These are phyloP conservation scores for Loriculus beryllinus DNA, from an alignment of 2,797 vertebrate species.

Conservation along the genomic window DNA sequence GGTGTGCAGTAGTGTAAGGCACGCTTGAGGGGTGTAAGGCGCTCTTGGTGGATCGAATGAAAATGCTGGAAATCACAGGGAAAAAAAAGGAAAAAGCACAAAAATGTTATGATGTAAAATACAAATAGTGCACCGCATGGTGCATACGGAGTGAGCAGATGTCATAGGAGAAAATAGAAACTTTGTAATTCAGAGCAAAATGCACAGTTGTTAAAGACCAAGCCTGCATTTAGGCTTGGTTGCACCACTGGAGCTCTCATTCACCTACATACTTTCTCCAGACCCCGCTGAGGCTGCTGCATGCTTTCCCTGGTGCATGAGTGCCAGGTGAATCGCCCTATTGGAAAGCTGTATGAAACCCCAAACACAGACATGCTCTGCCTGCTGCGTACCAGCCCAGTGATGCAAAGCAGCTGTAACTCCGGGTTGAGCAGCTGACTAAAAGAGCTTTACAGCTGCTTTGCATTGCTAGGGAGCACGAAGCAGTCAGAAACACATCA, in stretches of 20 bases:
- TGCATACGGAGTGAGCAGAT: background rate
- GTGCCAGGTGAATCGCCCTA: background rate
- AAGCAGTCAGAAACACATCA: background rate
- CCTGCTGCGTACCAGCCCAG: background rate
- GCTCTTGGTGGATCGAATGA: background rate
- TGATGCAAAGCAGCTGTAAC: conserved; percentile 24
- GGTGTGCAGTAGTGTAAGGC: fast-evolving
- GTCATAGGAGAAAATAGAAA: background rate
- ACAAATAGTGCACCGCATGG: background rate
- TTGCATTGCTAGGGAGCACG: background rate
- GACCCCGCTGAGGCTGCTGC: fast-evolving
- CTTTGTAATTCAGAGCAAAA: background rate
- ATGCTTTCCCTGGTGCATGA: fast-evolving
- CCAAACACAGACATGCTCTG: background rate
- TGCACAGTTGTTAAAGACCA: background rate
- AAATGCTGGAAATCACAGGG: background rate
- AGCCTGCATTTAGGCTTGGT: background rate
- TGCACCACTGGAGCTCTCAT: background rate
- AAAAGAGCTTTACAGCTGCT: conserved; percentile 10
- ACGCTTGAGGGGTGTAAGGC: fast-evolving
- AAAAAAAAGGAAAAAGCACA: background rate
- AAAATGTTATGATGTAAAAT: background rate
- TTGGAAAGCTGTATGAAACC: background rate
- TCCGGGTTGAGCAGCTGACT: background rate
- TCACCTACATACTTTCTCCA: background rate